Base-by-base conservation (phyloP, 2,888 invertebrate genomes). In the Drosophila multiciliata region DNA sequence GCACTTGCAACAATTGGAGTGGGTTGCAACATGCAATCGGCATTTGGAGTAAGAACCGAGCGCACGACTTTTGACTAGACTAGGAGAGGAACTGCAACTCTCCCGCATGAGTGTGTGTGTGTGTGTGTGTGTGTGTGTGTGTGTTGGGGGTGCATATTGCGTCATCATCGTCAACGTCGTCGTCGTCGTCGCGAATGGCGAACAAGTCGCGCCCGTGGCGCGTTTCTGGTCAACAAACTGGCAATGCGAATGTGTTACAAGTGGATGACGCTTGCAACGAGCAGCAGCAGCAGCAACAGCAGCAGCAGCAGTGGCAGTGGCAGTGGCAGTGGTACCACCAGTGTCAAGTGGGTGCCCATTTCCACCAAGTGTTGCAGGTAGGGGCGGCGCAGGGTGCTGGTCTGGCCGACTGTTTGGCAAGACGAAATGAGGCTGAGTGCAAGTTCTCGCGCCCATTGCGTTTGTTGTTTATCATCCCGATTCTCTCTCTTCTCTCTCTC, bases 361-460 rank as follows among this genome's bases (percentile, higher is more conserved):
- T 38, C 29, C 38, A 55, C 33, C 53, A 23, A 61, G 52, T 29
- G 12, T 29, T 6, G 33, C 12, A 20, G 15, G 17, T 42, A 4
- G 35, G 49, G 63, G 68, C 26, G 64, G 29, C 33, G 60, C 49
- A 15, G 38, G 48, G 36, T 32, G 49, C 17, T 12, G 12, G 55
- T 7, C 8, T 33, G 33, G 33, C 33, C 33, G 20, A 15, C 12
- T 57, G 38, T 67, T 69, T 74, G 74, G 78, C 75, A 87, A 84
- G 84, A 84, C 85, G 66, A 75, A 71, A 66, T 80, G 86, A 85
- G 86, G 88, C 88, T 85, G 88, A 85, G 82, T 86, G 88, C 83
- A 85, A 84, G 88, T 32, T 80, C 82, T 81, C 88, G 81, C 77
- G 74, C 81, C 65, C 78, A 61, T 63, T 73, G 68, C 66, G 66